Evolutionary conservation across 2,797 vertebrate genomes (phyloP).

Genomic region (Euphonia xanthogaster): DNA sequence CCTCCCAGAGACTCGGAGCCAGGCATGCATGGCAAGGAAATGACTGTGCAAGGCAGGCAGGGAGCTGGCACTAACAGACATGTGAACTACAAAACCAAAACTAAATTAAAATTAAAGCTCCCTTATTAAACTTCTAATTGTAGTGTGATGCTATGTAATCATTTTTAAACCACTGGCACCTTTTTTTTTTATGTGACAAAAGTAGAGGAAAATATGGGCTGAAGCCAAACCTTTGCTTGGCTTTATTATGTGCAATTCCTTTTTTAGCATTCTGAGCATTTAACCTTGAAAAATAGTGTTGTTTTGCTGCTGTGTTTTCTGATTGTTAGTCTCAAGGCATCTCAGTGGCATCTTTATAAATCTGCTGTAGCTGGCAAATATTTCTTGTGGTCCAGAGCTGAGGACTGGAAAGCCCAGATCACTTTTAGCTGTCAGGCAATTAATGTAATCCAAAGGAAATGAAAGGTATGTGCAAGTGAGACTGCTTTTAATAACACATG

Average conservation of each 20-base stretch:
- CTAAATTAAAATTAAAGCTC: slow-evolving; percentile 69
- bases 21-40: slow-evolving; percentile 9
- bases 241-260: slow-evolving; percentile 68
- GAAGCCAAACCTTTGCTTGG: slow-evolving; percentile 46
- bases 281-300: slow-evolving; percentile 79
- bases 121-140: slow-evolving; percentile 69
- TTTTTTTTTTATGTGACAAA: slow-evolving; percentile 39
- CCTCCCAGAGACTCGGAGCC: not conserved
- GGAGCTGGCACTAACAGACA: not conserved
- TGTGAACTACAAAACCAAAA: slow-evolving; percentile 22
- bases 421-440: slow-evolving; percentile 78
- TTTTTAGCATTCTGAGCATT: slow-evolving; percentile 76
- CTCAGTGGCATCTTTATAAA: slow-evolving; percentile 78
- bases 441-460: slow-evolving; percentile 79
- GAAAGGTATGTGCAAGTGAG: slow-evolving; percentile 70
- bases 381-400: slow-evolving; percentile 64
- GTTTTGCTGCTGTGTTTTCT: slow-evolving; percentile 73
- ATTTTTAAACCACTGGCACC: slow-evolving; percentile 36
- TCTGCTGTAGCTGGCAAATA: slow-evolving; percentile 74
- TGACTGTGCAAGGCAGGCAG: not conserved
- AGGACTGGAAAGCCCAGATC: slow-evolving; percentile 70
- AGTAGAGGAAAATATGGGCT: slow-evolving; percentile 4
- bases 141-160: slow-evolving; percentile 6
- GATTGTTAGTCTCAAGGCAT: slow-evolving; percentile 78
- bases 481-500: slow-evolving; percentile 73